A percentile compares a stretch with the other conserved stretches of the same genome.
These are phyloP conservation scores for Chymomyza procnemis DNA, from an alignment of 2,888 invertebrate genomes.

Conservation along the genomic window DNA sequence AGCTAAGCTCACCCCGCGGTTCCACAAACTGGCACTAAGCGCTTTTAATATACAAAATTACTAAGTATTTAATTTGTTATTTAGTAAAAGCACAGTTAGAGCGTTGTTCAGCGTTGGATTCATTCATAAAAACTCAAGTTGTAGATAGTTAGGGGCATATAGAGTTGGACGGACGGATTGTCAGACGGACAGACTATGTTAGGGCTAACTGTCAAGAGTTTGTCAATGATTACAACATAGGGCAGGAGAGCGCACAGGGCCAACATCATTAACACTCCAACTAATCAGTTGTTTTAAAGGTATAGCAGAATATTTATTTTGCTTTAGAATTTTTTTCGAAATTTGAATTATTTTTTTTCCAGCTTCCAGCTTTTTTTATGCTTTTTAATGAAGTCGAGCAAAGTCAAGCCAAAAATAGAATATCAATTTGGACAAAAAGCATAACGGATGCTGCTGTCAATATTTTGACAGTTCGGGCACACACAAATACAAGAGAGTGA, in stretches of 20 bases:
- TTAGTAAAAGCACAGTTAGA: slow-evolving; percentile 50
- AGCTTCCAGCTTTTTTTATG: slow-evolving; percentile 34
- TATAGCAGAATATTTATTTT: not conserved
- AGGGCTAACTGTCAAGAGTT: slow-evolving; percentile 39
- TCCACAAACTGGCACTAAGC: slow-evolving; percentile 21
- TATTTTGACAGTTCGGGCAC: slow-evolving; percentile 64
- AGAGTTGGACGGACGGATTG: too few species aligned
- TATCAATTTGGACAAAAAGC: slow-evolving; percentile 69
- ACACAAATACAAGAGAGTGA: not conserved
- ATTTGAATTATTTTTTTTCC: not conserved
- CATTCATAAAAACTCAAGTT: slow-evolving; percentile 44
- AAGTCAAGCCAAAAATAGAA: slow-evolving; percentile 56
- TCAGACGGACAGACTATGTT: not conserved
- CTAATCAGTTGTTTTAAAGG: not conserved
- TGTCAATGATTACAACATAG: slow-evolving; percentile 33
- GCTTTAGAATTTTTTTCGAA: not conserved
- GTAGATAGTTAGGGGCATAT: slow-evolving; percentile 4
- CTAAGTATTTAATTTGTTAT: slow-evolving; percentile 15
- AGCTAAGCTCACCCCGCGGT: not conserved
- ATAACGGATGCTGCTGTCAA: slow-evolving; percentile 71
- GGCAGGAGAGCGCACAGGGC: not conserved
- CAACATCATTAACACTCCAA: not conserved
- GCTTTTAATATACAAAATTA: slow-evolving; percentile 29
- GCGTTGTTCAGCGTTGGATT: slow-evolving; percentile 23
- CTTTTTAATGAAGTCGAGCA: slow-evolving; percentile 58